A percentile compares a stretch with the other conserved stretches of the same genome.
These are phyloP conservation scores for Amphiprion clarkii DNA, from an alignment of 2,797 vertebrate genomes.

Conservation along the genomic window DNA sequence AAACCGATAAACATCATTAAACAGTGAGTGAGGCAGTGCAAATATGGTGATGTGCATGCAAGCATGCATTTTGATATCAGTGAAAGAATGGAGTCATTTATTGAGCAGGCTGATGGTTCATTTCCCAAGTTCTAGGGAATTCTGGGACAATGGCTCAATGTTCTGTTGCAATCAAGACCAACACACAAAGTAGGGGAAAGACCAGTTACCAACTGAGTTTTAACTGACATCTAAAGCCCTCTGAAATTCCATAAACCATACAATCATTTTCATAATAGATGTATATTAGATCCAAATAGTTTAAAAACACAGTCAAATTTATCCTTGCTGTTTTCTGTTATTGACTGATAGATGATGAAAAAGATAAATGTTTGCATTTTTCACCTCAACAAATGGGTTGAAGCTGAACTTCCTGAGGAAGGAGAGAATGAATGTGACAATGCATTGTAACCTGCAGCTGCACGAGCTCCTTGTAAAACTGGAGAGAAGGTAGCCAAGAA, in stretches of 20 bases:
- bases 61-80: too few relatives aligned
- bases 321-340: not conserved
- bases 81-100: too few relatives aligned
- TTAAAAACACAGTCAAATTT: too few relatives aligned
- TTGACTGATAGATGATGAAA: not conserved
- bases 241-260: not conserved
- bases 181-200: not conserved
- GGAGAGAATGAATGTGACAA: not conserved
- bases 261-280: not conserved
- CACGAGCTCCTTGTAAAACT: conserved; percentile 4
- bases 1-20: too few relatives aligned
- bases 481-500: conserved; percentile 1
- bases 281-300: not conserved
- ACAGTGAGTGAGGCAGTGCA: too few relatives aligned
- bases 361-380: not conserved
- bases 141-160: too few relatives aligned
- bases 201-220: too few relatives aligned
- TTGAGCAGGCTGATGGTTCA: too few relatives aligned
- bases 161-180: too few relatives aligned
- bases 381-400: not conserved
- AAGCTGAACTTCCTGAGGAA: conserved; percentile 1
- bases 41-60: too few relatives aligned
- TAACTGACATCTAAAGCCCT: not conserved
- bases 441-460: conserved; percentile 23
- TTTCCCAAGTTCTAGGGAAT: too few relatives aligned